Percentiles rank a stretch among this genome's conserved stretches.
phyloP scores from a whole-genome alignment of 2,113 vertebrate genomes.

The Catharus bicknelli region DNA sequence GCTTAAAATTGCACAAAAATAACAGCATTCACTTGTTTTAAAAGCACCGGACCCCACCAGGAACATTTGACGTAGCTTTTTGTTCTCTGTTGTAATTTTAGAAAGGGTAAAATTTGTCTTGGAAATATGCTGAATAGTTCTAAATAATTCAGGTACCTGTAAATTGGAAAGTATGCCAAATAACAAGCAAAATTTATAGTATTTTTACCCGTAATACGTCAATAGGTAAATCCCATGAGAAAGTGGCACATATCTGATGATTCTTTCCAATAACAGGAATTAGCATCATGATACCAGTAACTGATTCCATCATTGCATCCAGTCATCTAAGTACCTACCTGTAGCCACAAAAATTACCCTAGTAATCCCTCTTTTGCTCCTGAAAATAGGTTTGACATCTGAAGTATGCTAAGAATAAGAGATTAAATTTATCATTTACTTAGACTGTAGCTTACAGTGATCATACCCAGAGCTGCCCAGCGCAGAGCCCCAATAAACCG shows the following conservation, averaged over 20 bases:
- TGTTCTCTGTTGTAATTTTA: background rate
- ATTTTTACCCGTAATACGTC: background rate
- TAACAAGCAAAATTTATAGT: background rate
- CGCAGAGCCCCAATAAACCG: fast-evolving
- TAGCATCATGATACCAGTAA: fast-evolving
- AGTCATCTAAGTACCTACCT: background rate
- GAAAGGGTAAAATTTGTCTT: background rate
- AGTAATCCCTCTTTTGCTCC: background rate
- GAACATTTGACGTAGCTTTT: background rate
- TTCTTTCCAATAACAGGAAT: background rate
- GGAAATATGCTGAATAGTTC: background rate
- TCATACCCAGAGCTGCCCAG: background rate
- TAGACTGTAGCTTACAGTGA: background rate
- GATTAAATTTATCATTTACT: background rate
- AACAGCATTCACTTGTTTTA: background rate
- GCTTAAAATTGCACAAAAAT: conserved; percentile 9
- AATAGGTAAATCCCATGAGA: background rate
- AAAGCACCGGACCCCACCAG: background rate
- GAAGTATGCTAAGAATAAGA: background rate
- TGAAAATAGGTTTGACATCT: background rate
- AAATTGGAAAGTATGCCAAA: background rate
- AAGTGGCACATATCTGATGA: background rate
- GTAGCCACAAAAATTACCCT: background rate
- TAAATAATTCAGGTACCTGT: conserved; percentile 38
- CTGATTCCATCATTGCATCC: fast-evolving